Conservation (phyloP, 92 coral and sea anemone species). For the Paramuricea clavata region DNA sequence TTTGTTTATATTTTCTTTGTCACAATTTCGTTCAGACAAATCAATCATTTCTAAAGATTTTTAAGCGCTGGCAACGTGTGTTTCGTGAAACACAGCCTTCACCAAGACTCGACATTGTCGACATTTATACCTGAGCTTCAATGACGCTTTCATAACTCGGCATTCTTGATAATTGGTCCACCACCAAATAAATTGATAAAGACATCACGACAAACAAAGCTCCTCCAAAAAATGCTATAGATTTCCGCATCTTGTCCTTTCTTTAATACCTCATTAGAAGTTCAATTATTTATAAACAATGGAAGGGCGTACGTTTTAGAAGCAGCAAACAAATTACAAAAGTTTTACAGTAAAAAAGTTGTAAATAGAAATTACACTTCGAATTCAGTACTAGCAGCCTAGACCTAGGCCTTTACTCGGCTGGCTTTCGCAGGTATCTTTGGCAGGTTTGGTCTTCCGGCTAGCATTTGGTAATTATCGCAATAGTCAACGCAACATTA, state of each 20-base stretch:
- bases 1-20: too few relatives aligned
- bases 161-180: slow-evolving; percentile 87
- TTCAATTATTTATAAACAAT: background rate
- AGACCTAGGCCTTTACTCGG: too few relatives aligned
- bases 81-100: background rate
- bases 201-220: slow-evolving; percentile 95
- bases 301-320: background rate
- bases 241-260: slow-evolving; percentile 81
- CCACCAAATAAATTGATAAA: slow-evolving; percentile 94
- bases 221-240: slow-evolving; percentile 96
- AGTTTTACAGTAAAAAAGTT: background rate
- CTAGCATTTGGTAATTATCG: too few relatives aligned
- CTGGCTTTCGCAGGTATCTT: too few relatives aligned
- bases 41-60: background rate
- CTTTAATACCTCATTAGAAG: background rate
- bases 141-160: slow-evolving; percentile 89
- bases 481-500: too few relatives aligned
- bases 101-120: background rate
- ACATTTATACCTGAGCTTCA: slow-evolving; percentile 75
- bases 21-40: too few relatives aligned
- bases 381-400: too few relatives aligned
- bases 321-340: background rate
- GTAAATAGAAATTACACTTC: background rate
- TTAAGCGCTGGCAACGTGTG: too few relatives aligned
- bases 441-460: too few relatives aligned